Evolutionary conservation across 2,797 vertebrate species (phyloP).

Genomic region (Amblyraja radiata): DNA sequence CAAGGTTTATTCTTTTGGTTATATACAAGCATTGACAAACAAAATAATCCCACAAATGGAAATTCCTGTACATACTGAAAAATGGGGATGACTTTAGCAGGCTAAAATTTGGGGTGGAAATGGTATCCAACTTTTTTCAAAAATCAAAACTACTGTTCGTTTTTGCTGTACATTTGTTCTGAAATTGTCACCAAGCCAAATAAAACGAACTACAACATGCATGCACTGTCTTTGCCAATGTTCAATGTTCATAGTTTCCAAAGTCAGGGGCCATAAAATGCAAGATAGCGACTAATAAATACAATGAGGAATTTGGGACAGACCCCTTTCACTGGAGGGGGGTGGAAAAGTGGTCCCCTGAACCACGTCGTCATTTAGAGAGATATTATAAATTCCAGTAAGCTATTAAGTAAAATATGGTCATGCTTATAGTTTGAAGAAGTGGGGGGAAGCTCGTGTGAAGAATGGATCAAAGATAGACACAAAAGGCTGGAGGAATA

Average conservation of each 20-base stretch:
- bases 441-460: not conserved
- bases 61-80: slow-evolving; percentile 73
- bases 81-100: slow-evolving; percentile 62
- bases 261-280: not conserved
- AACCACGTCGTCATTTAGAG: not conserved
- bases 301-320: not conserved
- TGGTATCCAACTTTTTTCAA: slow-evolving; percentile 25
- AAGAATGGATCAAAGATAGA: not conserved
- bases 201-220: not conserved
- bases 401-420: not conserved
- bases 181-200: slow-evolving; percentile 26
- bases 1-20: not conserved
- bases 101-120: slow-evolving; percentile 53
- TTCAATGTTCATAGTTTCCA: not conserved
- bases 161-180: slow-evolving; percentile 21
- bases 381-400: not conserved
- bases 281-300: not conserved
- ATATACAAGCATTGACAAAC: not conserved
- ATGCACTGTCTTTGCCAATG: not conserved
- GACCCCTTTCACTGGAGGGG: not conserved
- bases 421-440: not conserved
- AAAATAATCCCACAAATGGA: slow-evolving; percentile 13
- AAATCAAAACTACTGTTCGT: slow-evolving; percentile 51
- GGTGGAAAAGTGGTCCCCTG: not conserved
- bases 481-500: no score